phyloP scores from a whole-genome alignment of 2,797 vertebrate genomes.

The Loriculus beryllinus region DNA sequence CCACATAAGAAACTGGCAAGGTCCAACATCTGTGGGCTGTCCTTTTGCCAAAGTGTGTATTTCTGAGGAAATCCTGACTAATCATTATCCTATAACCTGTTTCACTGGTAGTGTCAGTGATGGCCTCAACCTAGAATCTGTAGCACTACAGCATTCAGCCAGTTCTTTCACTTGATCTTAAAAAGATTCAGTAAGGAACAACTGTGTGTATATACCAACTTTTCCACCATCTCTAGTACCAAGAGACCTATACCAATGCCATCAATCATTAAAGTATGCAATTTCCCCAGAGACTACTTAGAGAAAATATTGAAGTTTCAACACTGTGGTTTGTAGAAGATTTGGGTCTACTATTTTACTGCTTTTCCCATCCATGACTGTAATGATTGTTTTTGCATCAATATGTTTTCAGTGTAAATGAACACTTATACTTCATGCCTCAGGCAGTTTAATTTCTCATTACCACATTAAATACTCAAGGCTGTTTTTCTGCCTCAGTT shows the following conservation, averaged over 20 bases:
- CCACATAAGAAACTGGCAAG: not conserved
- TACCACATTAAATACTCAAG: conserved; percentile 31
- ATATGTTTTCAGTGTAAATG: conserved; percentile 16
- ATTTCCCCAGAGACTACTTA: not conserved
- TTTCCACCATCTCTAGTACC: not conserved
- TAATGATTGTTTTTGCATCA: conserved; percentile 13
- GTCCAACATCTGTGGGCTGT: not conserved
- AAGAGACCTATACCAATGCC: not conserved
- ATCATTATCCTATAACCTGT: not conserved
- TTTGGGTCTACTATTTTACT: not conserved
- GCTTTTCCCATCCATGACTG: not conserved
- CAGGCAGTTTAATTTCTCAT: conserved; percentile 37
- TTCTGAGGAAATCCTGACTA: not conserved
- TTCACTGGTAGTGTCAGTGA: not conserved
- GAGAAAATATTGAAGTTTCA: not conserved
- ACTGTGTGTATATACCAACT: not conserved
- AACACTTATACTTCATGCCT: conserved; percentile 28
- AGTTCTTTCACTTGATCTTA: not conserved
- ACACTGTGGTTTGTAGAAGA: not conserved
- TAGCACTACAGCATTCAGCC: not conserved
- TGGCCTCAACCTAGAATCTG: not conserved
- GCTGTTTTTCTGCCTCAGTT: conserved; percentile 24
- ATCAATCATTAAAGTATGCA: not conserved
- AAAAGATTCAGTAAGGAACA: not conserved
- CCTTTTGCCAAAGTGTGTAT: not conserved